Base-by-base conservation (phyloP, 1,140 invertebrate species). In the Drosophila erecta region DNA sequence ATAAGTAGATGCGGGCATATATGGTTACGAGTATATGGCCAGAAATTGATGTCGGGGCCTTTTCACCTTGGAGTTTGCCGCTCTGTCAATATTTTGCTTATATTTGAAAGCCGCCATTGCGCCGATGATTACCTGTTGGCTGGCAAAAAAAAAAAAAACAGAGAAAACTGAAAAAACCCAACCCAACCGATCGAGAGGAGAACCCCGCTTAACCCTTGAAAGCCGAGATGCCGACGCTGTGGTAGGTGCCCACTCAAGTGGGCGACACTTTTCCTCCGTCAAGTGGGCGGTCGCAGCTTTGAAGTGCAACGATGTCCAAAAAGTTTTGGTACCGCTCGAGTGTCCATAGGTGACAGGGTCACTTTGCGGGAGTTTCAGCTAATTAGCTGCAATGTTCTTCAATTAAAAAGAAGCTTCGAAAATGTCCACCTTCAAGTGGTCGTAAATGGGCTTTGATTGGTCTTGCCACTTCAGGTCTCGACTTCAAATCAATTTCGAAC, bases 41-140 rank as follows among this genome's bases (percentile, higher is more conserved):
- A 73, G 55, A 67, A 60, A 73, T 65, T 30, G 37, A 66, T 50
- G 76, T 81, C 83, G 83, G 79, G 62, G 64, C 64, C 79, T 83
- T 81, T 83, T 72, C 51, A 76, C 76, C 84, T 83, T 86, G 62
- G 76, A 73, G 64, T 73, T 77, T 79, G 86, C 86, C 86, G 86
- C 86, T 90, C 69, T 90, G 86, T 90, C 87, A 90, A 90, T 90
- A 90, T 90, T 90, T 90, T 90, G 76, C 81, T 90, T 90, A 77
- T 83, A 55, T 79, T 61, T 69, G 70, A 76, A 76, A 72, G 65
- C 76, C 71, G 49, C 57, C 73, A 72, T 69, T 57, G 64, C 43
- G 24, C 30, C 46, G 46, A 53, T 67, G 75, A 83, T 71, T 90
- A 90, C 86, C 86, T 90, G 81, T 67, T 22, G 66, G 49, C 71